Percentiles rank a stretch among this genome's conserved stretches.
Evolutionary conservation across 2,888 invertebrate genomes (phyloP).

Genomic region (Lasioglossum zephyrum): DNA sequence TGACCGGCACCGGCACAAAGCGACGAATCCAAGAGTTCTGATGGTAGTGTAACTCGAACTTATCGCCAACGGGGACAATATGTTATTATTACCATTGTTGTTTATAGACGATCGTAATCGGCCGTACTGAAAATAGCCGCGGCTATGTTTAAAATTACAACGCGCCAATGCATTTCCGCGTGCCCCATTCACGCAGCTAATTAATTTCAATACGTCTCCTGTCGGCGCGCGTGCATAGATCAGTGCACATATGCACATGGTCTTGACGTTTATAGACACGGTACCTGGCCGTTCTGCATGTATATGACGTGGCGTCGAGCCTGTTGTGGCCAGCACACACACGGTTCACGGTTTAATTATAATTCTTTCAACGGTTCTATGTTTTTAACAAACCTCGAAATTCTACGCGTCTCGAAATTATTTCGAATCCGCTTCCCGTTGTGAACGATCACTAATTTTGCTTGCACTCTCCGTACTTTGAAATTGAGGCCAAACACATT

Average conservation of each 20-base stretch:
- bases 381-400: neutral
- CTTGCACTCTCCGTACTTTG: neutral
- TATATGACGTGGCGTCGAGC: neutral
- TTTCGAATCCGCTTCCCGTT: neutral
- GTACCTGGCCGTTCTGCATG: neutral
- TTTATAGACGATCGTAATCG: slow-evolving; percentile 32
- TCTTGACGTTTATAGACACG: slow-evolving; percentile 9
- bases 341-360: neutral
- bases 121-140: slow-evolving; percentile 27
- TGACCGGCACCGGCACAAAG: neutral
- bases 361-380: neutral
- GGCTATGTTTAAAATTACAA: slow-evolving; percentile 41
- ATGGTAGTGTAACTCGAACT: neutral
- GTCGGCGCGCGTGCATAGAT: slow-evolving; percentile 10
- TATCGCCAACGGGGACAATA: slow-evolving; percentile 34
- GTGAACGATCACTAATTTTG: neutral
- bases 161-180: slow-evolving; percentile 28
- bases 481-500: slow-evolving; percentile 2
- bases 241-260: slow-evolving; percentile 13
- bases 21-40: neutral
- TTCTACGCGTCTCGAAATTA: neutral
- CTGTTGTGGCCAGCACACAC: neutral
- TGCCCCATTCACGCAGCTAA: slow-evolving; percentile 23
- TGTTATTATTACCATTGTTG: slow-evolving; percentile 40
- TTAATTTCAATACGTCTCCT: slow-evolving; percentile 33